A percentile compares a stretch with the other conserved stretches of the same genome.
phyloP scores from a whole-genome alignment of 2,113 vertebrate genomes.

The Lamprologus tigripictilis region DNA sequence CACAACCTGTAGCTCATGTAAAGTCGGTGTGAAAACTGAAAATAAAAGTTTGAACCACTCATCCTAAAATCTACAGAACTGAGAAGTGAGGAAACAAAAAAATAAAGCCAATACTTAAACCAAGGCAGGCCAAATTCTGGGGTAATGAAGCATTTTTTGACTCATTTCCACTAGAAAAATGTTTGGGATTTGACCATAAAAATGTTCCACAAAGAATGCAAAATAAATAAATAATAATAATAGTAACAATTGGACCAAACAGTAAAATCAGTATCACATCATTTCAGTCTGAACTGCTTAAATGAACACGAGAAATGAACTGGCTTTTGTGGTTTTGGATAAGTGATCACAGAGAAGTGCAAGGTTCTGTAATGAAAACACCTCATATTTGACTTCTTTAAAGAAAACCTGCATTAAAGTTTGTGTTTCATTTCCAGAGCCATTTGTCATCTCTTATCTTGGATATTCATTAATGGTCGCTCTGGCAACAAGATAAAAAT shows the following conservation, averaged over 20 bases:
- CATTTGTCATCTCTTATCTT: constrained; percentile 36
- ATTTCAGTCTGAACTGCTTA: not conserved
- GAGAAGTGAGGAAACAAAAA: not conserved
- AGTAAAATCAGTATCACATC: not conserved
- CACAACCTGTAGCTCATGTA: constrained; percentile 7
- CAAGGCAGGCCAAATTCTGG: not conserved
- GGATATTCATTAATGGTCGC: not conserved
- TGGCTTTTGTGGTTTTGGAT: not conserved
- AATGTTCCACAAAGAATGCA: not conserved
- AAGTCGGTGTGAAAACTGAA: not conserved
- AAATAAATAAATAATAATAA: not conserved
- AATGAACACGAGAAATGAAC: not conserved
- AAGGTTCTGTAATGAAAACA: not conserved
- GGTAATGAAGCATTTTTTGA: not conserved
- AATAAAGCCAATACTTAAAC: not conserved
- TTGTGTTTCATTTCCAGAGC: not conserved
- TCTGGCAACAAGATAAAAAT: not conserved
- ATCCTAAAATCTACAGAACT: not conserved
- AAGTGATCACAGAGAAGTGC: not conserved
- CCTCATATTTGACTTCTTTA: not conserved
- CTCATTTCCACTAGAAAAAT: not conserved
- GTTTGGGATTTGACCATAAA: not conserved
- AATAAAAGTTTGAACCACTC: not conserved
- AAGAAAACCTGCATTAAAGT: not conserved
- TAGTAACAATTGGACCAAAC: not conserved